These are phyloP conservation scores for Furcifer pardalis DNA, from an alignment of 2,797 vertebrate species.

Conservation along the genomic window DNA sequence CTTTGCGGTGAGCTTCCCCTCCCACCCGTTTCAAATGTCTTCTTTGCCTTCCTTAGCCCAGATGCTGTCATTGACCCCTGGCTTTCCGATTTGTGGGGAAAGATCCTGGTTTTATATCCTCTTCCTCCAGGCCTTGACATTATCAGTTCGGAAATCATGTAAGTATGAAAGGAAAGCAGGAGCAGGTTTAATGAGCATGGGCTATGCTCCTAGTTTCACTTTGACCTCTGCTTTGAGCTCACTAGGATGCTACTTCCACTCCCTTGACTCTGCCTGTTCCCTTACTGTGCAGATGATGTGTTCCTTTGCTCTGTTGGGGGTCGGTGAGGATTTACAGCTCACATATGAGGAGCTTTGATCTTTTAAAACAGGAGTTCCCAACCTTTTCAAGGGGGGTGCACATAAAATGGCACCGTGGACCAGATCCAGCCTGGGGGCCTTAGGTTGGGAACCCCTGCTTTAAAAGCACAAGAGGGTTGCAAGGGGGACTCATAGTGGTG, in stretches of 20 bases:
- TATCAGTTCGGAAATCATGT: slow-evolving; percentile 81
- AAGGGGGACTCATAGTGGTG: too few relatives aligned
- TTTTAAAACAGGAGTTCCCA: too few relatives aligned
- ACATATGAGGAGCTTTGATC: not conserved
- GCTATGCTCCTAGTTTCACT: not conserved
- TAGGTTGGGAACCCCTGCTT: too few relatives aligned
- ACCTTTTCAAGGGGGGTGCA: too few relatives aligned
- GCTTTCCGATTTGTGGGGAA: slow-evolving; percentile 87
- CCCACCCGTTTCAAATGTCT: rapidly evolving
- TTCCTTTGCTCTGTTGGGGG: not conserved
- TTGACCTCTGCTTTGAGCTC: not conserved
- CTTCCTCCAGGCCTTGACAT: slow-evolving; percentile 66
- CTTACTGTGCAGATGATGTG: not conserved
- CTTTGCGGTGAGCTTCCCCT: not conserved
- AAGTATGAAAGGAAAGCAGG: slow-evolving; percentile 65
- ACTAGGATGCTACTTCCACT: not conserved
- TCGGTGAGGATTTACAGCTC: not conserved
- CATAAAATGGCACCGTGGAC: too few relatives aligned
- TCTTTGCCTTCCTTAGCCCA: slow-evolving; percentile 71
- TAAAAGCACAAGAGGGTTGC: too few relatives aligned
- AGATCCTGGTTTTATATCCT: slow-evolving; percentile 78
- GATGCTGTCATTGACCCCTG: slow-evolving; percentile 91
- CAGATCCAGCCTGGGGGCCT: too few relatives aligned
- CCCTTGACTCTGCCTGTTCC: not conserved
- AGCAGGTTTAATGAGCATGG: not conserved